phyloP scores from a whole-genome alignment of 2,797 vertebrate genomes.

The Momotus momota region DNA sequence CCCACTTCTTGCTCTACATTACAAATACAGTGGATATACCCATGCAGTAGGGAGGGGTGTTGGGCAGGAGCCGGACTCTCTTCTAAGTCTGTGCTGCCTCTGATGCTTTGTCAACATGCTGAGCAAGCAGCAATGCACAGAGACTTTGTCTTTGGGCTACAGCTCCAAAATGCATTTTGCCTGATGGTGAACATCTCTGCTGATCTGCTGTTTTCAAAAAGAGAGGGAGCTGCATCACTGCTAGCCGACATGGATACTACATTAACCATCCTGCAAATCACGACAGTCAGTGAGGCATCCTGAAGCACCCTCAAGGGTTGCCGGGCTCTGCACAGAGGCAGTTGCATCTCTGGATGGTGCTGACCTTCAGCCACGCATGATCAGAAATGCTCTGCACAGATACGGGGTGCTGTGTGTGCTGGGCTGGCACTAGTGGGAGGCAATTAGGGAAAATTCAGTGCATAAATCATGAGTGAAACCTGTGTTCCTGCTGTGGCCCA shows the following conservation, averaged over 20 bases:
- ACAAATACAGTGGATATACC: background rate
- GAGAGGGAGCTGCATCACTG: background rate
- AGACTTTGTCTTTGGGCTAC: background rate
- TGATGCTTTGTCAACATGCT: background rate
- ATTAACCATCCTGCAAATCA: background rate
- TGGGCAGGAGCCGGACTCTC: background rate
- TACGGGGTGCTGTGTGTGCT: background rate
- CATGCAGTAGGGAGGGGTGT: background rate
- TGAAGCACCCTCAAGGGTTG: background rate
- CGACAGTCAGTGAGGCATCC: background rate
- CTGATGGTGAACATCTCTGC: background rate
- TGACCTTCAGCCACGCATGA: background rate
- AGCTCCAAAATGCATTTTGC: background rate
- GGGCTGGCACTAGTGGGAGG: background rate
- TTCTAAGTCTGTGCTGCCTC: background rate
- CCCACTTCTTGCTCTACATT: background rate
- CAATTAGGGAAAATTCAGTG: background rate
- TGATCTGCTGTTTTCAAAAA: background rate
- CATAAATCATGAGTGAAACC: background rate
- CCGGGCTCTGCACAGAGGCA: background rate
- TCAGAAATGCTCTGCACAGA: background rate
- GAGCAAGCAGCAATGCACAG: background rate
- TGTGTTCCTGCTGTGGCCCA: background rate
- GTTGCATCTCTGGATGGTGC: background rate
- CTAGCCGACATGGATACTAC: background rate